A percentile compares a stretch with the other conserved stretches of the same genome.
Evolutionary conservation across 2,888 invertebrate species (phyloP).

Genomic region (Agriopis aurantiaria): DNA sequence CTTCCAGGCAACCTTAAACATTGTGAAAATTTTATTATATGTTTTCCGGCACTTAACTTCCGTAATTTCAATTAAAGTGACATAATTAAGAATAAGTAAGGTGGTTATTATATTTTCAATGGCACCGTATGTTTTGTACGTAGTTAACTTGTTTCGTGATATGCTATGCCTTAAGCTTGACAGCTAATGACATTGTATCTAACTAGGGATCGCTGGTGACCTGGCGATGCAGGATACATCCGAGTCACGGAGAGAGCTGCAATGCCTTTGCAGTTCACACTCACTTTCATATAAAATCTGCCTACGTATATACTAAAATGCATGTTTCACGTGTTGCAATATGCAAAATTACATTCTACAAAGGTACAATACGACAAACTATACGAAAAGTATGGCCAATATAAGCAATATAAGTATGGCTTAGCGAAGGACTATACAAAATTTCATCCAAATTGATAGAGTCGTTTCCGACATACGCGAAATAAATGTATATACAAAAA

Average conservation of each 20-base stretch:
- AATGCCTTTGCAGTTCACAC: slow-evolving; percentile 22
- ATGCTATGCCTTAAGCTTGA: slow-evolving; percentile 39
- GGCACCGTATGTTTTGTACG: not conserved
- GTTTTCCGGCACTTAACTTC: too few species aligned
- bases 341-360: not conserved
- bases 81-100: too few species aligned
- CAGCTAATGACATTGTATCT: slow-evolving; percentile 34
- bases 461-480: too few species aligned
- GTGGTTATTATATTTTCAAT: not conserved
- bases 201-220: slow-evolving; percentile 27
- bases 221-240: slow-evolving; percentile 33
- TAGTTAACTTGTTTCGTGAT: slow-evolving; percentile 36
- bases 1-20: too few species aligned
- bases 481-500: too few species aligned
- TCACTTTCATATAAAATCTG: slow-evolving; percentile 28
- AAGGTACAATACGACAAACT: not conserved
- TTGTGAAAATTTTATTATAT: too few species aligned
- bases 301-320: slow-evolving; percentile 31
- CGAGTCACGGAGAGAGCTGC: slow-evolving; percentile 43
- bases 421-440: too few species aligned
- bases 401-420: too few species aligned
- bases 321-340: slow-evolving; percentile 15
- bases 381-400: not conserved
- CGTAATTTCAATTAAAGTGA: too few species aligned
- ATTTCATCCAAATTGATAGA: too few species aligned